Conservation (phyloP, 1,140 invertebrate species). For the Drosophila virilis region DNA sequence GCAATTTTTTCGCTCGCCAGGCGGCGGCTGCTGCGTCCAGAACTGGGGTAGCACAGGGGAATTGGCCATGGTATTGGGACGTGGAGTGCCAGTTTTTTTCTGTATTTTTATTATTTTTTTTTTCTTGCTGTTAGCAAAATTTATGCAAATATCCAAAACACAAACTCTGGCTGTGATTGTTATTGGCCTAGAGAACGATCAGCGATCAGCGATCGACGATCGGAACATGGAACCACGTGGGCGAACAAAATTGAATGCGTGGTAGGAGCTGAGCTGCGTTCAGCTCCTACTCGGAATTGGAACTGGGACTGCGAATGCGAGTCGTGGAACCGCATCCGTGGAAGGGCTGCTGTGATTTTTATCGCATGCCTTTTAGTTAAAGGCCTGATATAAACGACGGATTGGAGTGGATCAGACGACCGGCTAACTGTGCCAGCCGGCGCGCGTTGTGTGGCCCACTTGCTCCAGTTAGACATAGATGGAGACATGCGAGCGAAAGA, state of each 20-base stretch:
- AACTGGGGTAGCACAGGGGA: not conserved
- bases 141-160: conserved; percentile 67
- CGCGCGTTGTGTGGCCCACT: conserved; percentile 57
- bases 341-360: conserved; percentile 70
- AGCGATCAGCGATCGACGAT: conserved; percentile 27
- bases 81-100: conserved; percentile 35
- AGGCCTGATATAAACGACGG: conserved; percentile 41
- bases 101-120: too few relatives aligned
- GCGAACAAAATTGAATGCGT: conserved; percentile 75
- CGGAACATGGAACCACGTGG: conserved; percentile 56
- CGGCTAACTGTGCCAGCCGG: conserved; percentile 38
- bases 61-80: not conserved
- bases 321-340: not conserved
- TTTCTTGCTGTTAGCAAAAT: conserved; percentile 47
- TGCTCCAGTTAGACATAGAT: conserved; percentile 46
- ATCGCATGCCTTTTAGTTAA: conserved; percentile 72
- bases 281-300: not conserved
- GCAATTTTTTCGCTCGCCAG: conserved; percentile 42
- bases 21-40: conserved; percentile 7
- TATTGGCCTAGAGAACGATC: conserved; percentile 77
- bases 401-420: conserved; percentile 19
- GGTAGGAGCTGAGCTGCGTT: conserved; percentile 7
- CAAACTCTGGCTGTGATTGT: conserved; percentile 59
- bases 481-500: conserved; percentile 1
- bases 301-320: not conserved